Conservation (phyloP, 2,888 invertebrate species). For the Pristionchus maxplancki region DNA sequence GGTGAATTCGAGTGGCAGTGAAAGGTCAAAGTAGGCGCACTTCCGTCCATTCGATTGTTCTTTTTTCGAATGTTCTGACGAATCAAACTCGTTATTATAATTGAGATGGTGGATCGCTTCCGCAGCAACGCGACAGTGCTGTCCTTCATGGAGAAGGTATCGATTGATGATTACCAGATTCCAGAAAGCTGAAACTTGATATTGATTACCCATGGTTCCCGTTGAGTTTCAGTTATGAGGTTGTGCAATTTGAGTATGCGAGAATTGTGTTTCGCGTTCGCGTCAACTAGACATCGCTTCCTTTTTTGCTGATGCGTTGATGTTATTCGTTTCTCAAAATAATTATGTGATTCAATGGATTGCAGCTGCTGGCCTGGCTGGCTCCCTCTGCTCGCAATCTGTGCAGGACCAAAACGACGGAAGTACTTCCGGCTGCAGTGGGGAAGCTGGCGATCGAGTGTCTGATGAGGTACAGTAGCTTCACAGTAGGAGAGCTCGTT, state of each 20-base stretch:
- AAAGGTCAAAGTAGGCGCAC: background rate
- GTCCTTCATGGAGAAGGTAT: slow-evolving; percentile 42
- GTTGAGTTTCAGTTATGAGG: no score
- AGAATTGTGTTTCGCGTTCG: background rate
- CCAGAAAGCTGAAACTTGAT: no score
- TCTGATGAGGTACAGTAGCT: slow-evolving; percentile 29
- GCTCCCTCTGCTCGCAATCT: slow-evolving; percentile 21
- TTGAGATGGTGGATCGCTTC: slow-evolving; percentile 33
- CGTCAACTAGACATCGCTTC: background rate
- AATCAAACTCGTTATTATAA: no score
- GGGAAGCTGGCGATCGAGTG: slow-evolving; percentile 49
- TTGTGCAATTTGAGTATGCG: no score
- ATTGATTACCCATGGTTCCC: no score
- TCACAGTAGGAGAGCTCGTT: background rate
- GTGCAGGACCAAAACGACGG: background rate
- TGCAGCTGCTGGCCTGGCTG: slow-evolving; percentile 47
- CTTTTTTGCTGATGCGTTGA: background rate
- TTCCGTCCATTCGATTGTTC: no score
- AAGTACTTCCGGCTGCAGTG: slow-evolving; percentile 35
- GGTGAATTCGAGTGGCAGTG: background rate
- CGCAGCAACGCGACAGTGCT: slow-evolving; percentile 17
- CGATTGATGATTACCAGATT: no score
- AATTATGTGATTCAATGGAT: background rate
- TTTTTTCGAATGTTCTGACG: no score
- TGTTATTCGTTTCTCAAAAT: background rate